Base-by-base conservation (phyloP, 1,140 invertebrate species). In the Rhyzopertha dominica region DNA sequence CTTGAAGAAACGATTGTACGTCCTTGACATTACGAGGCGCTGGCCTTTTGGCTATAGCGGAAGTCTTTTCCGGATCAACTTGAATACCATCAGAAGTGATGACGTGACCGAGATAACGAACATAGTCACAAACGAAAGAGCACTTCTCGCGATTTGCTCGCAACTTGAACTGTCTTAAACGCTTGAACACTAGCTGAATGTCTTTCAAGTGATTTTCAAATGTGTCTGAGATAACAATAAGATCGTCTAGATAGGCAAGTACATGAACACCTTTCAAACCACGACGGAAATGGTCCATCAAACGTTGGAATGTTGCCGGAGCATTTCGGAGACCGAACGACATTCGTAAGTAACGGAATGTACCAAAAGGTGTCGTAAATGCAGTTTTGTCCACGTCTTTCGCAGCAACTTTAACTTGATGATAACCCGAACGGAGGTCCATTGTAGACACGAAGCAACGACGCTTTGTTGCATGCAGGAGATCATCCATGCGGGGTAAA, bases 401-500 rank as follows among this genome's bases (percentile, higher is more conserved):
- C 2, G 52, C 26, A 7, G 19, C 32, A 4, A 70, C 47, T 10
- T 47, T 46, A n/a, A 69, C 49, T 38, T 68, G 67, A 50, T 54
- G 66, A 28, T 66, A 68, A 1, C 63, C 65, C 13, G 57, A 9
- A 12, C 48, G 48, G 4, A 74, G 37, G 57, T 77, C 74, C 5
- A 76, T 26, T 0, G 63, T 59, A 2, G 55, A 58, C 47, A 76
- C 74, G 18, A 55, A 71, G 13, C 54, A 49, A 5, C 54, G 47
- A 3, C 58, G 56, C 4, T 54, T 59, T 10, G 76, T 46, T 4
- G 34, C 25, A 34, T 69, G 53, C 13, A 79, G 39, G 1, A 63
- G 53, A 4, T 73, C 65, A 23, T 71, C 66, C 4, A 78, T 72
- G 4, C 61, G 49, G 2, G 74, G 75, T 5, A 79, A 44, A 0